Evolutionary conservation across 2,888 invertebrate genomes (phyloP).

Genomic region (Trachelus tabidus): DNA sequence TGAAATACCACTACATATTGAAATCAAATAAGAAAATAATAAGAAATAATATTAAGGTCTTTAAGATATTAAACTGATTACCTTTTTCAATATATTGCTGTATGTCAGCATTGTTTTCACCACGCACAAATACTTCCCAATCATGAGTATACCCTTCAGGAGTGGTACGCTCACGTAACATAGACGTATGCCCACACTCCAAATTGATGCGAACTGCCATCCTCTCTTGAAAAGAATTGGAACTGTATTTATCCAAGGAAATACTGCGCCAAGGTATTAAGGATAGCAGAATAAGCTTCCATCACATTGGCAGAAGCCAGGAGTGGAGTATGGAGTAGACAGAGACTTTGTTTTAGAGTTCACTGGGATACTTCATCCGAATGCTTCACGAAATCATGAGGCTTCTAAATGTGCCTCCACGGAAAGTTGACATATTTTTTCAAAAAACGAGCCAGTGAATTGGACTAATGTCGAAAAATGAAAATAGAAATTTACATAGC

Average conservation of each 20-base stretch:
- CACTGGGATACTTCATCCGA: background rate
- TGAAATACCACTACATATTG: slow-evolving; percentile 78
- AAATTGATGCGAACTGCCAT: slow-evolving; percentile 84
- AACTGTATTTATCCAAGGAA: background rate
- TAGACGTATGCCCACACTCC: slow-evolving; percentile 93
- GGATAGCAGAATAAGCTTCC: background rate
- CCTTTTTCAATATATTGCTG: slow-evolving; percentile 90
- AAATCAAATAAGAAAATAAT: slow-evolving; percentile 17
- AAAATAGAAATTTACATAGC: slow-evolving; percentile 29
- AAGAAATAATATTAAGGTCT: background rate
- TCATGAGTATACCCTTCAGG: slow-evolving; percentile 96
- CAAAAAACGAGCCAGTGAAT: background rate
- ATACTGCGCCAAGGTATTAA: background rate
- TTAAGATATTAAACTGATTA: slow-evolving; percentile 37
- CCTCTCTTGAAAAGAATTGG: slow-evolving; percentile 43
- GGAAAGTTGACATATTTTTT: background rate
- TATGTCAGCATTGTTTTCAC: slow-evolving; percentile 87
- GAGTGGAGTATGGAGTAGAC: background rate
- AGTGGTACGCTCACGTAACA: slow-evolving; percentile 82
- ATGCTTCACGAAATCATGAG: background rate
- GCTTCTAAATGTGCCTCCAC: background rate
- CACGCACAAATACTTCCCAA: slow-evolving; percentile 95
- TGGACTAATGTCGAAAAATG: background rate
- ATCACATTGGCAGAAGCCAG: background rate
- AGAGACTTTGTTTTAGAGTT: background rate